These are phyloP conservation scores for Microctonus hyperodae DNA, from an alignment of 2,888 invertebrate genomes.

Conservation along the genomic window DNA sequence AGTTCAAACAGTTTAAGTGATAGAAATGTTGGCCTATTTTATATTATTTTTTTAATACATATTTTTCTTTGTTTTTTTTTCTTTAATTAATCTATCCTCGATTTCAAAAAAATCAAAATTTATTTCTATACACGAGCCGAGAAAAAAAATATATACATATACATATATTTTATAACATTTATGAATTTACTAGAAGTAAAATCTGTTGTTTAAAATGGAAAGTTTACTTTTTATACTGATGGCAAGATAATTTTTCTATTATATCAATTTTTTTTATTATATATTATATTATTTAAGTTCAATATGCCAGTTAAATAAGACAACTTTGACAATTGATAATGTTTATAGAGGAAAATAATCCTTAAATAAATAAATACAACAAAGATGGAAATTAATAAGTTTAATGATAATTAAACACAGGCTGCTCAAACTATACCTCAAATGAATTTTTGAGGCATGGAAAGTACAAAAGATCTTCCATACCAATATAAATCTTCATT, in stretches of 20 bases:
- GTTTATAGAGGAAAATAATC: slow-evolving; percentile 11
- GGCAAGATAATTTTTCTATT: slow-evolving; percentile 48
- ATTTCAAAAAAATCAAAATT: neutral
- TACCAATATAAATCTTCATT: slow-evolving; percentile 11
- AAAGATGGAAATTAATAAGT: slow-evolving; percentile 35
- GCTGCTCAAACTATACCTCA: slow-evolving; percentile 47
- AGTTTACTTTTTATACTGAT: slow-evolving; percentile 55
- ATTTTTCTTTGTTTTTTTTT: slow-evolving; percentile 37
- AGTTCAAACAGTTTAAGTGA: slow-evolving; percentile 32
- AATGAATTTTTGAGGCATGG: slow-evolving; percentile 41
- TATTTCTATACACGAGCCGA: neutral
- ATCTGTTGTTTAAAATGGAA: slow-evolving; percentile 56
- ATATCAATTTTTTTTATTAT: slow-evolving; percentile 39
- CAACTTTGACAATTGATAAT: slow-evolving; percentile 2
- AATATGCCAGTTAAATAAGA: neutral
- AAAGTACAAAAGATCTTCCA: slow-evolving; percentile 56
- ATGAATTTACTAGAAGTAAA: slow-evolving; percentile 55
- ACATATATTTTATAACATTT: slow-evolving; percentile 52
- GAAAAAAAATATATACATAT: slow-evolving; percentile 17
- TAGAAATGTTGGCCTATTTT: slow-evolving; percentile 50
- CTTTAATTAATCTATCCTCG: slow-evolving; percentile 24
- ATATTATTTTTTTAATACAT: slow-evolving; percentile 45
- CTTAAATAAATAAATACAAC: slow-evolving; percentile 28
- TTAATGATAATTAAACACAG: slow-evolving; percentile 41
- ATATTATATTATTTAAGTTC: slow-evolving; percentile 13